Percentiles rank a stretch among this genome's conserved stretches.
Evolutionary conservation across 1,140 invertebrate genomes (phyloP).

Genomic region (Zaprionus kolodkinae): DNA sequence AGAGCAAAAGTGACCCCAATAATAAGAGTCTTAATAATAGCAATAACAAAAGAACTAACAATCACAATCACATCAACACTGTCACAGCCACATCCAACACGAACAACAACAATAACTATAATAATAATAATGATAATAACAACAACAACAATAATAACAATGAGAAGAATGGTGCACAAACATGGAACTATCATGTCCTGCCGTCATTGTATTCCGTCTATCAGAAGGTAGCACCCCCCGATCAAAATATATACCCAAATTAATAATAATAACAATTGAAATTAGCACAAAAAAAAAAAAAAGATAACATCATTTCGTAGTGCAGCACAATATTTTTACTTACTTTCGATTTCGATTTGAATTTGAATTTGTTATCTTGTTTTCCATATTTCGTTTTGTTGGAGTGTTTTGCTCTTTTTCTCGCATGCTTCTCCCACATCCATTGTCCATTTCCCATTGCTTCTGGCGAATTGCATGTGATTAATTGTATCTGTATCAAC

Average conservation of each 20-base stretch:
- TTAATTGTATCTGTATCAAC: slow-evolving; percentile 27
- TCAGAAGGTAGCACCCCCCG: slow-evolving; percentile 89
- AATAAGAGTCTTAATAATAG: slow-evolving; percentile 22
- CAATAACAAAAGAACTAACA: slow-evolving; percentile 38
- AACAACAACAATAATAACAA: slow-evolving; percentile 63
- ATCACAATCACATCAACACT: slow-evolving; percentile 67
- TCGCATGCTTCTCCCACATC: slow-evolving; percentile 18
- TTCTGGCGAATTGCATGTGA: slow-evolving; percentile 42
- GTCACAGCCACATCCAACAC: slow-evolving; percentile 69
- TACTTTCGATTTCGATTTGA: background rate
- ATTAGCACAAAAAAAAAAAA: slow-evolving; percentile 16
- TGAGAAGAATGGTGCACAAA: slow-evolving; percentile 85
- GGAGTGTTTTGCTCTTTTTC: slow-evolving; percentile 12
- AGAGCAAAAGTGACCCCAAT: slow-evolving; percentile 13
- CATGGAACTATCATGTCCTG: slow-evolving; percentile 93
- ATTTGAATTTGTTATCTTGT: slow-evolving; percentile 2
- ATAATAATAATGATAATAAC: slow-evolving; percentile 63
- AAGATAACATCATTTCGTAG: slow-evolving; percentile 28
- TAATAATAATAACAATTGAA: slow-evolving; percentile 10
- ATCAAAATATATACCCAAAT: background rate
- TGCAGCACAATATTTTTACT: slow-evolving; percentile 18
- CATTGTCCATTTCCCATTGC: slow-evolving; percentile 15
- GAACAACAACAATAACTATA: slow-evolving; percentile 59
- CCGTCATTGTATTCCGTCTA: slow-evolving; percentile 92
- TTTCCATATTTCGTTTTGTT: slow-evolving; percentile 17